Evolutionary conservation across 2,113 vertebrate species (phyloP), one percentile per base, ranked within the genome.

Genomic region (Protobothrops flavoviridis): DNA sequence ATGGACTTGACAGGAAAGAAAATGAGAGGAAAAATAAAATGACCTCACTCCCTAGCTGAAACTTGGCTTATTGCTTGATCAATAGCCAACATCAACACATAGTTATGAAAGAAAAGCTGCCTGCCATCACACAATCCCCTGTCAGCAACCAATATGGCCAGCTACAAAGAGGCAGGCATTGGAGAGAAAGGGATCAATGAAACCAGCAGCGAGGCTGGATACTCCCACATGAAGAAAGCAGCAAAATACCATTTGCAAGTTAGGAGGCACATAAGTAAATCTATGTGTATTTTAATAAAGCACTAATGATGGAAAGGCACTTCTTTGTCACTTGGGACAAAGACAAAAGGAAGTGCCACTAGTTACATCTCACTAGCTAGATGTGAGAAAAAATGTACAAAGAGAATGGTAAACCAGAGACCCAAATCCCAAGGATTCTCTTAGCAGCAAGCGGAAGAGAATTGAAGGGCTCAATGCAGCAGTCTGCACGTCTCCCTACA

Each of bases 381-480:
- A 53, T 90, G 45, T 50, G 91, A 89, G 90, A 95, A 88, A 2
- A 87, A 85, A 26, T 45, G n/a, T 87, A 88, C 85, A 93, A 53
- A 90, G 64, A 87, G 50, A 91, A 91, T 0, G 39, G 59, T 81
- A 94, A 95, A 93, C 20, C 45, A 94, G 92, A 90, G 39, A 69
- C 1, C 64, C 1, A 88, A 94, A 95, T 92, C 81, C 69, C 90
- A 52, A 52, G 45, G 87, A 96, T 56, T 86, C 81, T 95, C 59
- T 86, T 39, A 94, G 94, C 52, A 93, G 95, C 61, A 23, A 10
- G 0, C 0, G 59, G 52, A 92, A 89, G 43, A 93, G 92, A 94
- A 93, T 92, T 61, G 48, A 87, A 15, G 61, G 91, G 91, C 64
- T 88, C 26, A 2, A 85, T 53, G 11, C 57, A 86, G 26, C 52